Conservation (phyloP, 2,113 vertebrate species). For the Aspiorhynchus laticeps region DNA sequence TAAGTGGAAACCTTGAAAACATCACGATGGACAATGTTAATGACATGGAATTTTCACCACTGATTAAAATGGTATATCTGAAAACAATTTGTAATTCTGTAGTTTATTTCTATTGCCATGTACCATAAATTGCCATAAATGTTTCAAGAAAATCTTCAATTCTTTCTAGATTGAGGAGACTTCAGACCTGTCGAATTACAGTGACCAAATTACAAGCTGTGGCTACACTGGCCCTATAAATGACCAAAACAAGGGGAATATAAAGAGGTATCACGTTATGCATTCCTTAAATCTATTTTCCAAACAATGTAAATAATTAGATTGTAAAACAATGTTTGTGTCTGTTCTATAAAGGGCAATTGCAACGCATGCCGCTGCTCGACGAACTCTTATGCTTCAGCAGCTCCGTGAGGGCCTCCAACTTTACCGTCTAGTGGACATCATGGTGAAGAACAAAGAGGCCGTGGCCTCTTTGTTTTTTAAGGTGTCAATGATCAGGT, state of each 20-base stretch:
- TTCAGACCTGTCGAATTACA: background rate
- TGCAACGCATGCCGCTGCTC: background rate
- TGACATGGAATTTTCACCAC: background rate
- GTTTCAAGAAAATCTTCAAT: background rate
- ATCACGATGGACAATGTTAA: background rate
- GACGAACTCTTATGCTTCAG: conserved; percentile 11
- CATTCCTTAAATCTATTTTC: background rate
- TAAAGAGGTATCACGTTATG: background rate
- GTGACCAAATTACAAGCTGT: background rate
- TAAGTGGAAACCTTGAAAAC: background rate
- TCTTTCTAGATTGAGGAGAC: background rate
- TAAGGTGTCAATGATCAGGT: conserved; percentile 4
- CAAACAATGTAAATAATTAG: background rate
- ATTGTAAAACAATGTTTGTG: conserved; percentile 4
- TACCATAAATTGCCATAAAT: background rate
- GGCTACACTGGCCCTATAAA: background rate
- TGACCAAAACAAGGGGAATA: background rate
- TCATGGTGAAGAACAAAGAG: conserved; percentile 8
- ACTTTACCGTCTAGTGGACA: background rate
- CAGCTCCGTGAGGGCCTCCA: background rate
- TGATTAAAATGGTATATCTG: background rate
- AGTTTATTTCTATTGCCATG: background rate
- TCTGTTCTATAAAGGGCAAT: background rate
- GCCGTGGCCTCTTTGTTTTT: background rate
- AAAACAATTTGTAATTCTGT: background rate